Evolutionary conservation across 2,113 vertebrate genomes (phyloP).

Genomic region (Apaloderma vittatum): DNA sequence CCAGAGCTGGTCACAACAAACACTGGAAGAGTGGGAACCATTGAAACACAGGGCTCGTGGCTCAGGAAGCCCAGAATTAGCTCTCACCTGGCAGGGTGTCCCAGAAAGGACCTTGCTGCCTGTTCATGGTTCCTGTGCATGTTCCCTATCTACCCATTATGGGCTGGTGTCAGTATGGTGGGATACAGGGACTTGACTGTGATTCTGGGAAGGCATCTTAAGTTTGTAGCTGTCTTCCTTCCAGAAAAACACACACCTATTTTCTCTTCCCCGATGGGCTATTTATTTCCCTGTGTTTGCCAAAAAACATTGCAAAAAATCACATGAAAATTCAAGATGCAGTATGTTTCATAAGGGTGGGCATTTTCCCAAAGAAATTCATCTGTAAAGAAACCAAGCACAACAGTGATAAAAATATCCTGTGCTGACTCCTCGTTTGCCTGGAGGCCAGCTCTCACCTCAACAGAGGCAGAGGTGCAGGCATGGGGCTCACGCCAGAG

Average conservation of each 20-base stretch:
- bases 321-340: accelerated
- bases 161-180: accelerated
- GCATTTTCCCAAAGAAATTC: background rate
- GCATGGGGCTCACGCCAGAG: accelerated
- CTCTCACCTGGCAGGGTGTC: background rate
- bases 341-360: background rate
- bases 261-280: background rate
- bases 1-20: background rate
- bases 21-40: background rate
- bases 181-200: background rate
- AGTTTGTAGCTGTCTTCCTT: background rate
- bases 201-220: background rate
- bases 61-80: background rate
- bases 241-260: background rate
- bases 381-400: background rate
- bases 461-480: accelerated
- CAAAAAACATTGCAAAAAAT: background rate
- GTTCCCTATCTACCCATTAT: accelerated
- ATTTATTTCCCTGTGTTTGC: background rate
- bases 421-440: accelerated
- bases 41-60: background rate
- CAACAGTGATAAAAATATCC: background rate
- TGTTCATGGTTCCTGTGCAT: background rate
- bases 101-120: background rate
- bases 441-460: background rate